phyloP scores from a whole-genome alignment of 2,888 invertebrate species.

The Dysmachus trigonus region DNA sequence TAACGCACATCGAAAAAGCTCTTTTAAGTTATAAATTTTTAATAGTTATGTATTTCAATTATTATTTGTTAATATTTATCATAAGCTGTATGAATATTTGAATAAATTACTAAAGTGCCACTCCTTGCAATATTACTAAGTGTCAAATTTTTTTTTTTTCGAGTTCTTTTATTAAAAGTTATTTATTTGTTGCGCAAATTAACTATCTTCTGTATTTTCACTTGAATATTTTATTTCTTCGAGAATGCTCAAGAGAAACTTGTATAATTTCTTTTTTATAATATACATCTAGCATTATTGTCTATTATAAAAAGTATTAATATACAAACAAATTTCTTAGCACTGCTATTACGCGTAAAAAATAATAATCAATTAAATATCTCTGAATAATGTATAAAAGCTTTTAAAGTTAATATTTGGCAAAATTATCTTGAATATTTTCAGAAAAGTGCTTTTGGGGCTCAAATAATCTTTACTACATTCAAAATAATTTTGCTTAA shows the following conservation, averaged over 20 bases:
- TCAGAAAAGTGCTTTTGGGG: constrained; percentile 18
- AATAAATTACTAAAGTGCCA: not conserved
- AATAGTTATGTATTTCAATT: not conserved
- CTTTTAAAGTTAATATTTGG: not conserved
- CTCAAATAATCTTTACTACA: constrained; percentile 6
- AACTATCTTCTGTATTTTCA: not conserved
- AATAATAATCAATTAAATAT: not conserved
- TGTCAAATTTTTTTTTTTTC: not conserved
- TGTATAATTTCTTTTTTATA: not conserved
- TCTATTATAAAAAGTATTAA: not conserved
- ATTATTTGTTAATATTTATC: not conserved
- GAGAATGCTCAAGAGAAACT: not conserved
- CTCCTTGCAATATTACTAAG: not conserved
- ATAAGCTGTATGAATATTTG: not conserved
- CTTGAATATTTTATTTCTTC: not conserved
- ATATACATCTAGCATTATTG: not conserved
- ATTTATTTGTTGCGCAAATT: constrained; percentile 10
- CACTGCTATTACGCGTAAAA: not conserved
- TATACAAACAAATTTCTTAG: not conserved
- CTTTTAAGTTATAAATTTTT: not conserved
- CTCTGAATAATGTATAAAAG: not conserved
- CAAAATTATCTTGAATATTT: constrained; percentile 30
- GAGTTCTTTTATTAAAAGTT: not conserved
- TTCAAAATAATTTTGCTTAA: constrained; percentile 34
- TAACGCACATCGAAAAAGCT: not conserved